Conservation (phyloP, 2,797 vertebrate species). For the Lutra lutra region DNA sequence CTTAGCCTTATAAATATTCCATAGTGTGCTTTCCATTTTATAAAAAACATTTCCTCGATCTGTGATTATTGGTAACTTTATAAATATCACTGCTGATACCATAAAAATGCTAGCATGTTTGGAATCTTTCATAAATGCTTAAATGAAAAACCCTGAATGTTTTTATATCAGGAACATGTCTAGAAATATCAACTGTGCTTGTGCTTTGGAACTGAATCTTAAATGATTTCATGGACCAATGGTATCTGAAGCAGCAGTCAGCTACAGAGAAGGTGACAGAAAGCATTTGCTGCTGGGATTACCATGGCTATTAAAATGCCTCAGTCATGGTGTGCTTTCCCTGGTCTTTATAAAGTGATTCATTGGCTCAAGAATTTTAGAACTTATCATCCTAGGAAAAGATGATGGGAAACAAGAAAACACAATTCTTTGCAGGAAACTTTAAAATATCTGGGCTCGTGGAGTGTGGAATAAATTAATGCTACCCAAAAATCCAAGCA, state of each 20-base stretch:
- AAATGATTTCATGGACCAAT: not conserved
- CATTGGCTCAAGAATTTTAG: not conserved
- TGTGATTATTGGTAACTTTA: not conserved
- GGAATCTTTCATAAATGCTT: not conserved
- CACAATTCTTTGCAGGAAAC: not conserved
- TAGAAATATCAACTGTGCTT: not conserved
- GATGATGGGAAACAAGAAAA: slow-evolving; percentile 44
- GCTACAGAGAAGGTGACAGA: slow-evolving; percentile 16
- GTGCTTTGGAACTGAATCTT: not conserved
- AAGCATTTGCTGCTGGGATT: not conserved
- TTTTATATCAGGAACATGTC: not conserved
- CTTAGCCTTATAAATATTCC: not conserved
- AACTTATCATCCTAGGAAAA: slow-evolving; percentile 16
- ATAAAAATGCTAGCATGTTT: not conserved
- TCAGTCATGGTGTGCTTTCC: not conserved
- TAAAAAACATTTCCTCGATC: not conserved
- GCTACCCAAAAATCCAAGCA: not conserved
- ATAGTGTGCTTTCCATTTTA: not conserved
- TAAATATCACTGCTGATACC: not conserved
- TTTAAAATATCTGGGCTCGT: not conserved
- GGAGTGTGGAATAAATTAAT: not conserved
- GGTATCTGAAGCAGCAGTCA: not conserved
- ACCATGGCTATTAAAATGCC: not conserved
- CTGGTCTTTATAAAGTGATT: not conserved
- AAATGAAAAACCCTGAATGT: not conserved